Conservation (phyloP, 2,888 invertebrate genomes). For the Trypoxylon attenuatum region DNA sequence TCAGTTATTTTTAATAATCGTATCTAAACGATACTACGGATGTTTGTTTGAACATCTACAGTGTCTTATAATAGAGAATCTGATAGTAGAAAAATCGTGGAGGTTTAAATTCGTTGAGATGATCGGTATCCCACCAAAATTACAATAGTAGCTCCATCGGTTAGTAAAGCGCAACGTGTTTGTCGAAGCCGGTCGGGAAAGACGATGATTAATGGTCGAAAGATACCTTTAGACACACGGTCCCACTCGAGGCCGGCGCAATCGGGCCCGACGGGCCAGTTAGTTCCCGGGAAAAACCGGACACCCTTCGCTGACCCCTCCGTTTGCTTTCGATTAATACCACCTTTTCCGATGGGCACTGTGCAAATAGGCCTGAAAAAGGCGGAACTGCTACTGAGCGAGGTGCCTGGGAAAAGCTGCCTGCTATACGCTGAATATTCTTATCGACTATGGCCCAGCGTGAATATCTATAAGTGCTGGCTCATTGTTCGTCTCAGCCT, state of each 20-base stretch:
- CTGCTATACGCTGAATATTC: too few relatives aligned
- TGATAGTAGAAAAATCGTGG: too few relatives aligned
- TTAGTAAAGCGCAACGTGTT: background rate
- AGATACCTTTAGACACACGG: constrained; percentile 8
- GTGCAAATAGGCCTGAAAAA: background rate
- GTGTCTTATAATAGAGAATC: too few relatives aligned
- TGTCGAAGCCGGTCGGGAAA: constrained; percentile 17
- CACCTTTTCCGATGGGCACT: constrained; percentile 3
- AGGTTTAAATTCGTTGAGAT: too few relatives aligned
- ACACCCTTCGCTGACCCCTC: constrained; percentile 23
- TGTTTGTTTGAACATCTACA: too few relatives aligned
- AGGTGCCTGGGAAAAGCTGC: constrained; percentile 1
- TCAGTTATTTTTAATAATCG: too few relatives aligned
- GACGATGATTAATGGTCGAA: constrained; percentile 44
- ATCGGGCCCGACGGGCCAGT: background rate
- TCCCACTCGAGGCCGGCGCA: background rate
- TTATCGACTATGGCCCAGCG: background rate
- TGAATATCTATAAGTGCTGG: background rate
- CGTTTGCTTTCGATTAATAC: constrained; percentile 3
- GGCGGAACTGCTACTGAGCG: background rate
- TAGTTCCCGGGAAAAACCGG: constrained; percentile 31
- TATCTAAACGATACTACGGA: too few relatives aligned
- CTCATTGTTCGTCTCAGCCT: too few relatives aligned
- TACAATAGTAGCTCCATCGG: too few relatives aligned
- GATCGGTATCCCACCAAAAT: too few relatives aligned